Evolutionary conservation across 23 tunicate species (phyloP), one percentile per base, ranked within the genome.

Genomic region (Ascidia mentula): DNA sequence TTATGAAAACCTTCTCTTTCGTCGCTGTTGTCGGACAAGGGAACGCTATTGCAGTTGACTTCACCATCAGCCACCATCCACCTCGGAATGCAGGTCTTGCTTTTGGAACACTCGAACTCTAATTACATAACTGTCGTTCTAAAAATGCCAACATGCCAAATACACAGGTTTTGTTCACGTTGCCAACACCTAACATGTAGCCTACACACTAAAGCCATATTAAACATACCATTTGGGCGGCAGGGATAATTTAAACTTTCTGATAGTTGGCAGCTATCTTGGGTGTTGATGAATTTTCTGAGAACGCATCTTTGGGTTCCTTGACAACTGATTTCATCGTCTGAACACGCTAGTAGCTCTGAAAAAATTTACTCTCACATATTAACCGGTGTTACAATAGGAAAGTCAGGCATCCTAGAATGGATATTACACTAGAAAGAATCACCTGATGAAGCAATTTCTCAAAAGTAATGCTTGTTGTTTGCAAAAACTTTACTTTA

Each of bases 201-300:
- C 53, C 12, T 9, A 42, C 53, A 42, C 12, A 42, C 53, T 9
- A 42, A 42, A 12, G 15, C 12, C 12, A 12, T 9, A 42, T 9
- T 15, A 42, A 9, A 42, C 53, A 42, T 53, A 53, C 65, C 65
- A 53, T 53, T 28, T 5, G 65, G 13, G 24, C 65, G 65, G 24
- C 65, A 53, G 24, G 65, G 65, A 53, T 53, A 53, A 3, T 26
- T 53, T 5, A 28, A 26, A 28, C 65, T 53, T 53, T 53, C 65
- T 20, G 24, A 53, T 28, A 20, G 22, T 9, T 53, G 65, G 30
- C 78, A 74, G 37, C 46, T 37, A 6, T 37, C 3, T 38, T 37
- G 24, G 3, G 46, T 74, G 78, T 74, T 74, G 3, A 74, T 8
- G 38, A 37, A 38, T 74, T 32, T 74, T 37, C 78, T 38, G n/a